A percentile compares a stretch with the other conserved stretches of the same genome.
Evolutionary conservation across 2,797 vertebrate species (phyloP).

Genomic region (Halcyon smyrnensis): DNA sequence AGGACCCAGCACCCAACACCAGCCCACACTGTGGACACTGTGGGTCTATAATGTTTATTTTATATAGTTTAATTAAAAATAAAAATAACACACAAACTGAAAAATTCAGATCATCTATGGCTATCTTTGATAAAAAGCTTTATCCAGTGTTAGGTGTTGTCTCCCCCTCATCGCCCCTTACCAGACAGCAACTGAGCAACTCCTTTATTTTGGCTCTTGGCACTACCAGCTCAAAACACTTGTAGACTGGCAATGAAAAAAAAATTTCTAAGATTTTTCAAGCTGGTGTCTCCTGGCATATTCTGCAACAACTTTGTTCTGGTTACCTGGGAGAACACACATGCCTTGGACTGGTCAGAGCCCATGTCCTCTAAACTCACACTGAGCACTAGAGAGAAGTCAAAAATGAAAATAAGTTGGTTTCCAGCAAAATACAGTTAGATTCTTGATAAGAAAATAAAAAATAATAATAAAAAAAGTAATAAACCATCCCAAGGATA

Average conservation of each 20-base stretch:
- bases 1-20: neutral
- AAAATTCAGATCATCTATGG: neutral
- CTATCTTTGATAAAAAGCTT: neutral
- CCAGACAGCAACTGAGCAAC: neutral
- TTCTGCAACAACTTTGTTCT: neutral
- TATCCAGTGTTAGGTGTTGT: no score
- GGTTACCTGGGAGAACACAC: neutral
- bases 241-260: neutral
- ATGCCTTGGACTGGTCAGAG: neutral
- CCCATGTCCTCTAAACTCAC: neutral
- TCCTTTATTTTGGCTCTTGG: neutral
- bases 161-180: neutral
- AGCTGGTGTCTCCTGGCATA: neutral
- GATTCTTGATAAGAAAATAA: neutral
- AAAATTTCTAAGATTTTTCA: neutral
- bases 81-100: neutral
- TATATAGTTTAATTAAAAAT: neutral
- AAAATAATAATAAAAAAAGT: no score
- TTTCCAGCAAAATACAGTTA: neutral
- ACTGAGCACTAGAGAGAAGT: neutral
- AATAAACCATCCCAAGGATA: neutral
- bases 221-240: neutral
- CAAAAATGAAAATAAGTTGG: neutral
- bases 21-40: no score
- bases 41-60: neutral